Evolutionary conservation across 2,888 invertebrate genomes (phyloP), one percentile per base, ranked within the genome.

Genomic region (Mylabris sibirica): DNA sequence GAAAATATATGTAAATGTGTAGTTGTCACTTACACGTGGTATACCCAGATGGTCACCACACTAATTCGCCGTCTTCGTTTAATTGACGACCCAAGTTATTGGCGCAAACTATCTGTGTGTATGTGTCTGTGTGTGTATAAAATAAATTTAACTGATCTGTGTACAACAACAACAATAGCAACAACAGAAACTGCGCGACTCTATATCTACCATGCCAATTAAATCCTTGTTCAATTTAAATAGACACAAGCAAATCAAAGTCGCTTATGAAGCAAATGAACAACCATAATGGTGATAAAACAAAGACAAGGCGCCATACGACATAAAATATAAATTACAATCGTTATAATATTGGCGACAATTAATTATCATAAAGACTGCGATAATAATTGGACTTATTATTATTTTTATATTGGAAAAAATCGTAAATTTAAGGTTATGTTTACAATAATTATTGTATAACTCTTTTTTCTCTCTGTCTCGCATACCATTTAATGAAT

Each of bases 11-110:
- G 30, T 30, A 8, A 6, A 30, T 30, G 30, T 30, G 30, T 30
- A 30, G 8, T 30, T 57, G 57, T 57, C 57, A 57, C 57, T 12
- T 57, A 22, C 57, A 57, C 57, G 57, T 57, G 57, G 57, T 57
- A 24, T 5, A 11, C 22, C 3, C 57, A 57, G 57, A 22, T 24
- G 57, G 12, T 49, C 20, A 6, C 30, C 20, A 6, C 20, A 6
- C 9, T 49, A 20, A 49, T 24, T 22, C 24, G 22, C 57, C 12
- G 11, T 57, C 11, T 9, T 2, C 22, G 17, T 49, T 49, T 49
- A 49, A 49, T 53, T 12, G 22, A 53, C 11, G 53, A 57, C 57
- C 4, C 0, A 24, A 12, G 14, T 14, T 24, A 57, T 24, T 24
- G 57, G 57, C 57, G 57, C 57, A 57, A 57, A 57, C 20, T 49